Evolutionary conservation across 1,140 invertebrate genomes (phyloP).

Genomic region (Arctopsyche grandis): DNA sequence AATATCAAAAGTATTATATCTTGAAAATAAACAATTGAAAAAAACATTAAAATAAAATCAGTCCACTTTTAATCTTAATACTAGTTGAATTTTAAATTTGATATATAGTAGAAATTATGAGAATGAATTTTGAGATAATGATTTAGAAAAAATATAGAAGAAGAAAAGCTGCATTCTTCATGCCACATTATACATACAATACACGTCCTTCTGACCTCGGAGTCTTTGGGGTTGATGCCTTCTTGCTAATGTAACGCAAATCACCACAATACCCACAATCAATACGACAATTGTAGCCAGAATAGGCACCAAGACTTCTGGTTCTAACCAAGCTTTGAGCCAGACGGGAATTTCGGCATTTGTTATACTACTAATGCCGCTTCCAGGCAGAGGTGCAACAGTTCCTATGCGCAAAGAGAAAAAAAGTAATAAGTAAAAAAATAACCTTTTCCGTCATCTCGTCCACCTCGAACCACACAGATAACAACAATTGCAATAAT

Average conservation of each 20-base stretch:
- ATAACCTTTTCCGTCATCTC: conserved; percentile 85
- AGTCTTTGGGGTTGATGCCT: conserved; percentile 82
- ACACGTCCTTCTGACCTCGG: conserved; percentile 77
- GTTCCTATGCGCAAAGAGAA: conserved; percentile 70
- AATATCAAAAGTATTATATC: no score
- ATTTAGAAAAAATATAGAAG: conserved; percentile 55
- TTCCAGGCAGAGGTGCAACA: conserved; percentile 79
- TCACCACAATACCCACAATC: conserved; percentile 87
- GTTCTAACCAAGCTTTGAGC: conserved; percentile 86
- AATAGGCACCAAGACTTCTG: conserved; percentile 86
- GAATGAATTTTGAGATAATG: no score
- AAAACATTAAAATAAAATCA: no score
- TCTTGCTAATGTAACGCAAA: conserved; percentile 85
- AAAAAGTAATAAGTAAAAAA: conserved; percentile 27
- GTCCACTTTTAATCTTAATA: no score
- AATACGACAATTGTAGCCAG: conserved; percentile 87
- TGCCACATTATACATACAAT: conserved; percentile 71
- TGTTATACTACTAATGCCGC: conserved; percentile 64
- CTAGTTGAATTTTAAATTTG: no score
- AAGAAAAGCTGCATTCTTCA: conserved; percentile 59
- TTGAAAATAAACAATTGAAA: no score
- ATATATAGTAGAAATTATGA: no score
- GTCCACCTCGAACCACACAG: conserved; percentile 85
- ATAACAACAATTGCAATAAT: conserved; percentile 92
- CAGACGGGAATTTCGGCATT: conserved; percentile 75